Percentiles rank a stretch among this genome's conserved stretches.
Conservation (phyloP, 2,888 invertebrate genomes). For the Hydrotaea diabolus region DNA sequence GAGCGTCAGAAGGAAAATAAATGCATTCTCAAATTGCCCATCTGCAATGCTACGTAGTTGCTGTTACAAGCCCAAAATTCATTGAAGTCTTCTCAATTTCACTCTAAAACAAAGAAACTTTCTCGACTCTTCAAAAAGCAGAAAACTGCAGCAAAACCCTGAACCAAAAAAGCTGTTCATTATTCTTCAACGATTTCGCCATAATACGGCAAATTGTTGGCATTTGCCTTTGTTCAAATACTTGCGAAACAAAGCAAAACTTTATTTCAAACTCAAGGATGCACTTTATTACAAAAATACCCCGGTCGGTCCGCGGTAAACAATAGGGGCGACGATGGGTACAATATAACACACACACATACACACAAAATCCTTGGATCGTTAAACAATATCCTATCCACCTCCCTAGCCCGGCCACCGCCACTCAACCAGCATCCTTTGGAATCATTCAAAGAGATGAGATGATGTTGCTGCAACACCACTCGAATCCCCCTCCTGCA, state of each 20-base stretch:
- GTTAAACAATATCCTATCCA: slow-evolving; percentile 14
- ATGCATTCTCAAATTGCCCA: neutral
- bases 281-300: slow-evolving; percentile 51
- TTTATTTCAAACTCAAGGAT: slow-evolving; percentile 49
- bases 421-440: neutral
- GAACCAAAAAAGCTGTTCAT: neutral
- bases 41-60: neutral
- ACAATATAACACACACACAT: neutral
- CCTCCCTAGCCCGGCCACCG: neutral
- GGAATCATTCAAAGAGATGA: neutral
- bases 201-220: neutral
- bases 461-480: neutral
- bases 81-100: neutral
- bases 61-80: neutral
- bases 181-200: no score
- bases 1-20: no score
- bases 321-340: neutral
- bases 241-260: slow-evolving; percentile 29
- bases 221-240: slow-evolving; percentile 25
- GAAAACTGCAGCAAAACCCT: neutral
- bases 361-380: slow-evolving; percentile 21
- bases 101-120: no score
- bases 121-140: no score
- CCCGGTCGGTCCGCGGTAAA: neutral
- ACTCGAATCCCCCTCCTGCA: neutral